Percentiles rank a stretch among this genome's conserved stretches.
phyloP scores from a whole-genome alignment of 2,888 invertebrate genomes.

The Stegophylla sp. region DNA sequence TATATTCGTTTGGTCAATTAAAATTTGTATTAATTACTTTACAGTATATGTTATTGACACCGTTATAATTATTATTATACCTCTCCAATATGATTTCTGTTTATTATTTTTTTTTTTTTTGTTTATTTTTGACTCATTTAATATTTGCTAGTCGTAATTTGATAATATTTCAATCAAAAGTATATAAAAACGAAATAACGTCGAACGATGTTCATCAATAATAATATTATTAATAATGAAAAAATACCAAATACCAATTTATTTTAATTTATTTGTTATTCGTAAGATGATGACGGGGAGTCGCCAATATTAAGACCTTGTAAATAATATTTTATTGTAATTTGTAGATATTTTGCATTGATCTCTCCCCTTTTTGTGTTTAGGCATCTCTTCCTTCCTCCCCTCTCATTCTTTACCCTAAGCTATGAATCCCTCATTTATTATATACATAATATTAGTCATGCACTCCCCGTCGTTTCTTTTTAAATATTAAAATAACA shows the following conservation, averaged over 20 bases:
- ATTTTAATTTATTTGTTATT: constrained; percentile 14
- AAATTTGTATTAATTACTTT: constrained; percentile 1
- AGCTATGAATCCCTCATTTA: too few relatives aligned
- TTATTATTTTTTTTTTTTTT: constrained; percentile 5
- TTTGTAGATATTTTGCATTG: constrained; percentile 58
- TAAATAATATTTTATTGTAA: constrained; percentile 29
- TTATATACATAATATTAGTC: too few relatives aligned
- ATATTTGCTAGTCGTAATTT: constrained; percentile 33
- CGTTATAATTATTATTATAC: constrained; percentile 5
- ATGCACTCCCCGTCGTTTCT: neutral
- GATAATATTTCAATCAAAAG: constrained; percentile 26
- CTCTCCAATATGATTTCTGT: neutral
- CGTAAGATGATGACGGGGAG: neutral
- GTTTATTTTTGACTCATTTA: neutral
- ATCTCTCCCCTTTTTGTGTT: constrained; percentile 34
- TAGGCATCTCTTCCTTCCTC: neutral
- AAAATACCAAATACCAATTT: neutral
- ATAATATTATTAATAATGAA: too few relatives aligned
- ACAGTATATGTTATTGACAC: neutral
- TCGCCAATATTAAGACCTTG: constrained; percentile 7
- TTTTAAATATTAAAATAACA: constrained; percentile 8
- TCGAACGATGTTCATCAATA: neutral
- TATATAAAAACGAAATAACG: neutral
- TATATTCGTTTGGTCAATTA: constrained; percentile 45
- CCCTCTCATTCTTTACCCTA: too few relatives aligned